Evolutionary conservation across 2,888 invertebrate species (phyloP), one percentile per base, ranked within the genome.

Genomic region (Iphiclides podalirius): DNA sequence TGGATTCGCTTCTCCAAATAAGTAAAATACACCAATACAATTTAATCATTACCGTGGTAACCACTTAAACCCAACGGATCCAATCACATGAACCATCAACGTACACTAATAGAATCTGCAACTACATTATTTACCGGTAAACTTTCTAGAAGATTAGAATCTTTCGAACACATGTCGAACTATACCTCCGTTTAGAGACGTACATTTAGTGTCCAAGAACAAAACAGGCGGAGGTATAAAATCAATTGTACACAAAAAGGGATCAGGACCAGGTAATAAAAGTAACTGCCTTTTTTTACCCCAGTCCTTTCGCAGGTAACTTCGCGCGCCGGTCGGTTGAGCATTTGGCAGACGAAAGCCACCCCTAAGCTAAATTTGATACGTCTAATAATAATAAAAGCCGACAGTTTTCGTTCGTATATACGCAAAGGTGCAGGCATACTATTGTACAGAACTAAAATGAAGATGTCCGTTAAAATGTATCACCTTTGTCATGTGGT

Each of bases 271-370:
- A 45, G 46, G 36, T 40, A 52, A 52, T 56, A 46, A 57, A 42
- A 53, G 42, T 34, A 38, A 20, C 17, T 37, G 17, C 42, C 37
- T 28, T 40, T 43, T 47, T 50, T 44, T 50, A 45, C 44, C 35
- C 40, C 20, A 50, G 31, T 40, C 38, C 50, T 35, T 44, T 44
- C 13, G 52, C 53, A 52, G 55, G 56, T 59, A 59, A 50, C 57
- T 55, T 63, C 47, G 55, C 57, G 52, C 52, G 48, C 43, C 48
- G 54, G 56, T 50, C 52, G 47, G 41, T 42, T 52, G 59, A 60
- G 58, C 54, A 31, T 44, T 52, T 40, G 33, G 37, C 31, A 31
- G 47, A 35, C 47, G 23, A 38, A 33, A 34, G 28, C 47, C 44
- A 37, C 50, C 45, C 52, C 37, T 35, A 38, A 41, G 40, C 44